Conservation (phyloP, 2,888 invertebrate genomes). For the Heliconius ismenius region DNA sequence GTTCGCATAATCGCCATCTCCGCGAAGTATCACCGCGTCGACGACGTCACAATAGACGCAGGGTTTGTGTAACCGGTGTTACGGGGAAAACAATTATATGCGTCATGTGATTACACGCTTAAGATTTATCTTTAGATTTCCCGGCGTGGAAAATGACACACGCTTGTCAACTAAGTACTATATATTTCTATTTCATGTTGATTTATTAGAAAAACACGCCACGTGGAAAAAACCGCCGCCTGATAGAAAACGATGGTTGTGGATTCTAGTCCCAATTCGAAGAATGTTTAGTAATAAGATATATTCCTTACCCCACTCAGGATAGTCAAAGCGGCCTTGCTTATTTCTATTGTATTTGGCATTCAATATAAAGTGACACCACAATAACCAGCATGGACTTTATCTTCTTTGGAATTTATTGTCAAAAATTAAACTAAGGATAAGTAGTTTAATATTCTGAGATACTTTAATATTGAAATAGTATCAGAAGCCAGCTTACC, state of each 20-base stretch:
- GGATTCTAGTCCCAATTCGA: neutral
- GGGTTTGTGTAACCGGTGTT: conserved; percentile 16
- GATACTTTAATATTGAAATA: no score
- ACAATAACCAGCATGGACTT: no score
- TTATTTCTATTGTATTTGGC: neutral
- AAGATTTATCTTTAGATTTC: conserved; percentile 18
- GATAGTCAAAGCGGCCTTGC: neutral
- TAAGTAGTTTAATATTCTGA: no score
- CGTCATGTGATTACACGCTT: conserved; percentile 24
- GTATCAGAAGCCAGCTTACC: no score
- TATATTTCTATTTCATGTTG: neutral
- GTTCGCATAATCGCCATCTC: conserved; percentile 26
- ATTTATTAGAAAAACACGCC: neutral
- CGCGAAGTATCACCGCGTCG: conserved; percentile 8
- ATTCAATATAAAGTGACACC: neutral
- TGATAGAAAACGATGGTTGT: neutral
- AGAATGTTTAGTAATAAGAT: neutral
- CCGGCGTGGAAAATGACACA: conserved; percentile 21
- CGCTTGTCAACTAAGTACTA: neutral
- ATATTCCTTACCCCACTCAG: neutral
- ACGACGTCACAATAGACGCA: conserved; percentile 27
- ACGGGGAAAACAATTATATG: conserved; percentile 28
- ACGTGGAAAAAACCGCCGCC: neutral
- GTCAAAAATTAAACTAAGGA: no score
- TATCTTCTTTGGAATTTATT: no score